These are phyloP conservation scores for Phrynocephalus forsythii DNA, from an alignment of 2,797 vertebrate species.

Conservation along the genomic window DNA sequence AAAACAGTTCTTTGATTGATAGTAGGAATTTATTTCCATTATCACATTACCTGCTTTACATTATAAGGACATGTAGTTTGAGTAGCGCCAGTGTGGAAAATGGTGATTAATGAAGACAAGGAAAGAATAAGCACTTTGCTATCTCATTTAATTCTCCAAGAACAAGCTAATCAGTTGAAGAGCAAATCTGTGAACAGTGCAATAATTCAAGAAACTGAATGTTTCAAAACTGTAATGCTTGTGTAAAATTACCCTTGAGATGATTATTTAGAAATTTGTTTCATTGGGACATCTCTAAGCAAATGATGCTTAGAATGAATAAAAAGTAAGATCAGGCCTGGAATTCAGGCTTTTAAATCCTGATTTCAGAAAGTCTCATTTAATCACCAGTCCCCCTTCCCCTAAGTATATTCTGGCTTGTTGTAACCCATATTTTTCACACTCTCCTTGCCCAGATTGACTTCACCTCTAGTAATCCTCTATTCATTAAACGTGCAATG, in stretches of 20 bases:
- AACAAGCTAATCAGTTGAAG: background rate
- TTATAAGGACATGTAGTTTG: constrained; percentile 12
- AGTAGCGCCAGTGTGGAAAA: constrained; percentile 3
- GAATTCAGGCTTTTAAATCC: background rate
- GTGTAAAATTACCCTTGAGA: background rate
- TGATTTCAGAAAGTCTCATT: too few relatives aligned
- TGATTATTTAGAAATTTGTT: background rate
- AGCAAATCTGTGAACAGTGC: background rate
- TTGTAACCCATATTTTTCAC: too few relatives aligned
- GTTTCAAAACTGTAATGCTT: constrained; percentile 25
- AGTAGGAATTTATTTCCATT: constrained; percentile 23
- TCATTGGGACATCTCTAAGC: background rate
- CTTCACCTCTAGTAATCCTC: too few relatives aligned
- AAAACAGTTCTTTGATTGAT: constrained; percentile 1
- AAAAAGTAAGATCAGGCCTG: background rate
- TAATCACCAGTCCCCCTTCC: too few relatives aligned
- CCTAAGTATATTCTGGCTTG: too few relatives aligned
- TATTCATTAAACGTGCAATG: too few relatives aligned
- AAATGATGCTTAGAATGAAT: background rate
- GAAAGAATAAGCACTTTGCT: background rate
- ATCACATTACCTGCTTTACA: constrained; percentile 15
- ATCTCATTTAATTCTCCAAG: constrained; percentile 21
- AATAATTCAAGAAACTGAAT: constrained; percentile 18
- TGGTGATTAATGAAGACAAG: constrained; percentile 18
- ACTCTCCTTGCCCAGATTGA: too few relatives aligned